Evolutionary conservation across 2,113 vertebrate genomes (phyloP).

Genomic region (Plotosus lineatus): DNA sequence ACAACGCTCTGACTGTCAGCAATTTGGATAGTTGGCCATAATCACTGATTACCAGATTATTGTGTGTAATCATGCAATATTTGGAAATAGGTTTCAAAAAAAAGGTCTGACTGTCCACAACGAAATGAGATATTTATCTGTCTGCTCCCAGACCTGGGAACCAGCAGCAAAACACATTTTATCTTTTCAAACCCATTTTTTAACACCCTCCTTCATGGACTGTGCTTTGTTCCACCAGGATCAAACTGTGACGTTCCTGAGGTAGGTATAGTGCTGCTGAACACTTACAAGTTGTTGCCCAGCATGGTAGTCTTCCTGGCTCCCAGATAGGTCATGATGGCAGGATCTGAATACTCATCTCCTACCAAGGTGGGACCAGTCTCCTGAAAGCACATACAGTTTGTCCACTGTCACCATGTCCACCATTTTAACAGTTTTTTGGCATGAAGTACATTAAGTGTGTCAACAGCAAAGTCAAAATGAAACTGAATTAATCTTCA

Average conservation of each 20-base stretch:
- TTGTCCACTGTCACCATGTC: not conserved
- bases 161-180: not conserved
- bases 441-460: not conserved
- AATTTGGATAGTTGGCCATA: no score
- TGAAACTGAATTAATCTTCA: not conserved
- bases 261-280: not conserved
- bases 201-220: not conserved
- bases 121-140: no score
- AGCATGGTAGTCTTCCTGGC: conserved; percentile 83
- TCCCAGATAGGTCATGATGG: conserved; percentile 86
- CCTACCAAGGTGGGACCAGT: conserved; percentile 92
- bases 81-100: no score
- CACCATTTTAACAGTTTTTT: not conserved
- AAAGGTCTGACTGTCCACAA: no score
- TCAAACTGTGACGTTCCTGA: no score
- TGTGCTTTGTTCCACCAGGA: not conserved
- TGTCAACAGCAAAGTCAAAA: not conserved
- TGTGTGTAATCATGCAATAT: no score
- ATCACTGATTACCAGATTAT: no score
- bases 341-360: conserved; percentile 84
- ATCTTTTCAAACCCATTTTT: not conserved
- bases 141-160: not conserved
- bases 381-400: conserved; percentile 75
- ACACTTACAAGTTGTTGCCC: conserved; percentile 96
- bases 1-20: no score